Evolutionary conservation across 2,797 vertebrate genomes (phyloP).

Genomic region (Champsocephalus esox): DNA sequence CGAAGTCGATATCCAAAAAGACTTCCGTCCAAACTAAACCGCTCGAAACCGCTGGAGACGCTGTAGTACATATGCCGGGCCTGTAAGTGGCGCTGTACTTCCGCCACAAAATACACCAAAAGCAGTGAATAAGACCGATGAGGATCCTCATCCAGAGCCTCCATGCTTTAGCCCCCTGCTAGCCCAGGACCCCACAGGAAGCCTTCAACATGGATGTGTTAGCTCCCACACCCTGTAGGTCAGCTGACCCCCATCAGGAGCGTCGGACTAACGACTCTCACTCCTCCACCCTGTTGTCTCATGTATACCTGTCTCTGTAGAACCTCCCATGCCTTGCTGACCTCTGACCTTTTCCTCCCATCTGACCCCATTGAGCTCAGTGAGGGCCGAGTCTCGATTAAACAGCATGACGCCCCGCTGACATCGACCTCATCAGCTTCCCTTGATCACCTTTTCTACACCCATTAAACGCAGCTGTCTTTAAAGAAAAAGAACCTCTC

Average conservation of each 20-base stretch:
- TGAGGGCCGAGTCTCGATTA: slow-evolving; percentile 54
- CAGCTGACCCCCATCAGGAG: slow-evolving; percentile 46
- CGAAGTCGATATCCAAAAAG: too few relatives aligned
- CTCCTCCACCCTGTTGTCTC: slow-evolving; percentile 36
- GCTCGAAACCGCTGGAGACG: too few relatives aligned
- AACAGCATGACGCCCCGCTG: slow-evolving; percentile 77
- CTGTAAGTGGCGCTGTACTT: too few relatives aligned
- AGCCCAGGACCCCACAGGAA: slow-evolving; percentile 63
- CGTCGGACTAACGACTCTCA: slow-evolving; percentile 62
- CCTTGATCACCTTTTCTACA: slow-evolving; percentile 48
- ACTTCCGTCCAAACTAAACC: too few relatives aligned
- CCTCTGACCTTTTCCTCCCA: slow-evolving; percentile 31
- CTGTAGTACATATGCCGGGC: too few relatives aligned
- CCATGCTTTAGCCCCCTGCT: slow-evolving; percentile 75
- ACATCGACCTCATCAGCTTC: slow-evolving; percentile 73
- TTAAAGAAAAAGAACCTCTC: background rate
- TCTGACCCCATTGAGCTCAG: slow-evolving; percentile 44
- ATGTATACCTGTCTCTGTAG: slow-evolving; percentile 25
- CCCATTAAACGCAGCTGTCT: slow-evolving; percentile 22
- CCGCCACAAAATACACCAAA: too few relatives aligned
- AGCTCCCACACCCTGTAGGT: slow-evolving; percentile 50
- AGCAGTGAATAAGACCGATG: too few relatives aligned
- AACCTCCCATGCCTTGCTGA: slow-evolving; percentile 29
- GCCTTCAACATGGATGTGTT: slow-evolving; percentile 35
- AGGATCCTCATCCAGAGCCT: slow-evolving; percentile 60